Base-by-base conservation (phyloP, 2,888 invertebrate genomes). In the Ichneumoninae sp. region DNA sequence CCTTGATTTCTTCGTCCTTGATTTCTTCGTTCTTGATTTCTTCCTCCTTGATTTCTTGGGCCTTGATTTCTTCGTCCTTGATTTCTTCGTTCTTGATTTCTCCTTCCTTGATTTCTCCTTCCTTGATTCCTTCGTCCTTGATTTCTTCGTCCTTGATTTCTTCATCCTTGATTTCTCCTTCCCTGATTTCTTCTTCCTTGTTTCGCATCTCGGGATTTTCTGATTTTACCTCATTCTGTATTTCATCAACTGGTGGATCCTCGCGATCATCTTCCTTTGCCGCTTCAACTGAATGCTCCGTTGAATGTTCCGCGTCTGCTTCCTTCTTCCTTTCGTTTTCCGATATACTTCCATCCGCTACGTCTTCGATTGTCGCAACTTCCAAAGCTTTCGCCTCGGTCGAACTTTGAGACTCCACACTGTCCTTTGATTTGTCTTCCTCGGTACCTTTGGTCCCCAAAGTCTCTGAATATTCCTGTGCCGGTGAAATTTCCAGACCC, bases 251-350 rank as follows among this genome's bases (percentile, higher is more conserved):
- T 10, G 57, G 30, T 44, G 7, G 1, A n/a, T 62, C 2, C 52
- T 74, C 44, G 13, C 36, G 74, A 47, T 60, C 70, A 22, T 62
- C 68, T 8, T 52, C 72, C 68, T 72, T 44, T 44, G 44, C 13
- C 44, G 47, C 52, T 3, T 16, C 16, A 26, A 16, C 54, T 16
- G 44, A 16, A 16, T 5, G 30, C n/a, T 33, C 52, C 26, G 13
- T 1, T 19, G 60, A 54, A 50, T 22, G 65, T 44, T 77, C 54
- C 10, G 3, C 10, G 3, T 57, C 68, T 40, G 44, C 40, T 52
- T 60, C 52, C 47, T 76, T 60, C 13, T 47, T 44, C 30, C n/a
- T 30, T 16, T 30, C 33, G 62, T 78, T 71, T 26, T 70, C 69
- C n/a, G 62, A 10, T 68, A 3, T 0, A 36, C 5, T 60, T 30